Percentiles rank a stretch among this genome's conserved stretches.
Conservation (phyloP, 2,113 vertebrate species). For the Phylloscopus trochiloides region DNA sequence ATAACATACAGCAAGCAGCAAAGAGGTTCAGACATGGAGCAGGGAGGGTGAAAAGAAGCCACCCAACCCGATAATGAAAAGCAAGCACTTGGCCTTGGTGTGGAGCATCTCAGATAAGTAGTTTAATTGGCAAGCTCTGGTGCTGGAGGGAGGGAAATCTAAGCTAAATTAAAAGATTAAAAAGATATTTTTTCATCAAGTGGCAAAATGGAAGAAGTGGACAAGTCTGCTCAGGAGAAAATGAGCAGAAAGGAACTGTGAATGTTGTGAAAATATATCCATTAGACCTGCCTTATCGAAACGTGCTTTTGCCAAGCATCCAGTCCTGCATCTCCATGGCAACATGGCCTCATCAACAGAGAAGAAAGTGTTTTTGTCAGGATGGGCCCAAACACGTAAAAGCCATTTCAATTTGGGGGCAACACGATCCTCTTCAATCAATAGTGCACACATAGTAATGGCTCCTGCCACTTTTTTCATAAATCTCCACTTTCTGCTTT, state of each 20-base stretch:
- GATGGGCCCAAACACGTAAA: slow-evolving; percentile 72
- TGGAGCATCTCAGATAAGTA: slow-evolving; percentile 58
- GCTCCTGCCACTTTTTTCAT: slow-evolving; percentile 61
- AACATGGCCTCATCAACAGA: slow-evolving; percentile 68
- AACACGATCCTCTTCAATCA: slow-evolving; percentile 70
- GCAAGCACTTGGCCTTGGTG: slow-evolving; percentile 37
- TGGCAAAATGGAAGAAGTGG: slow-evolving; percentile 66
- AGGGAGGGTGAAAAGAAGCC: slow-evolving; percentile 35
- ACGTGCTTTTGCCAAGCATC: slow-evolving; percentile 67
- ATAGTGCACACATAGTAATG: slow-evolving; percentile 68
- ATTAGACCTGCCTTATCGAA: slow-evolving; percentile 71
- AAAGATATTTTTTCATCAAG: slow-evolving; percentile 68
- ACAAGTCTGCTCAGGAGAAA: slow-evolving; percentile 61
- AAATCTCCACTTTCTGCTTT: slow-evolving; percentile 65
- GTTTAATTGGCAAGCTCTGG: slow-evolving; percentile 61
- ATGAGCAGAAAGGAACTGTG: slow-evolving; percentile 67
- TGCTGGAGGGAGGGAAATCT: slow-evolving; percentile 57
- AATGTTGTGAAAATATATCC: slow-evolving; percentile 71
- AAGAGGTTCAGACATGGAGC: slow-evolving; percentile 11
- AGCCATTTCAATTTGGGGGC: slow-evolving; percentile 71
- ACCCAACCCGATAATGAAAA: slow-evolving; percentile 55
- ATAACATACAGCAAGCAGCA: neutral
- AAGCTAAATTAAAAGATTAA: slow-evolving; percentile 73
- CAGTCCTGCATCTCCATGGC: slow-evolving; percentile 69
- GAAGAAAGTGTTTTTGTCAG: slow-evolving; percentile 70